Percentiles rank a stretch among this genome's conserved stretches.
These are phyloP conservation scores for Metopolophium dirhodum DNA, from an alignment of 1,140 invertebrate genomes.

Conservation along the genomic window DNA sequence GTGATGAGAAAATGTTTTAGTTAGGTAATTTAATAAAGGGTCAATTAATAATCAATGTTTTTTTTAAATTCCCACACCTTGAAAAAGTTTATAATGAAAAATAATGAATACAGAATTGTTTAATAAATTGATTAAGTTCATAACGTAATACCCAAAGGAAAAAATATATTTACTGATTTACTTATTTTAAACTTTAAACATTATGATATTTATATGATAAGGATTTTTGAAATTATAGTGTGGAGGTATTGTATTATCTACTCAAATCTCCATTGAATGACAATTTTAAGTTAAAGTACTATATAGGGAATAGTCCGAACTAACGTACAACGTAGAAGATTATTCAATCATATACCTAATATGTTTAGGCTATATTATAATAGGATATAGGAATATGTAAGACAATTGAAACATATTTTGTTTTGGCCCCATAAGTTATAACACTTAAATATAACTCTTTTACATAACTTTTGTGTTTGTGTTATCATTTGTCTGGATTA, in stretches of 20 bases:
- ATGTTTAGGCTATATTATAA: too few relatives aligned
- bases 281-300: neutral
- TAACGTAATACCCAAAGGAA: neutral
- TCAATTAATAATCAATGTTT: neutral
- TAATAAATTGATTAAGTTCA: neutral
- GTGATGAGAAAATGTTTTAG: neutral
- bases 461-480: too few relatives aligned
- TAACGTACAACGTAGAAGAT: neutral
- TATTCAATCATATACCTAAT: neutral
- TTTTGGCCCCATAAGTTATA: too few relatives aligned
- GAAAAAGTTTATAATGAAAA: neutral
- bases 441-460: too few relatives aligned
- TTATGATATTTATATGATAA: neutral
- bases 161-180: neutral
- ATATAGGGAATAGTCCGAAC: too few relatives aligned
- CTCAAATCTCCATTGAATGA: neutral
- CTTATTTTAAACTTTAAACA: neutral
- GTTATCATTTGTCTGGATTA: too few relatives aligned
- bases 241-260: neutral
- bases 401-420: too few relatives aligned
- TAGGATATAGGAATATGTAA: too few relatives aligned
- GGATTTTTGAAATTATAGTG: neutral
- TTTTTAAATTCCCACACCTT: neutral
- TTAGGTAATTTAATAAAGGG: neutral
- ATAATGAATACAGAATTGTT: neutral